Evolutionary conservation across 1,140 invertebrate species (phyloP), one percentile per base, ranked within the genome.

Genomic region (Hylyphantes graminicola): DNA sequence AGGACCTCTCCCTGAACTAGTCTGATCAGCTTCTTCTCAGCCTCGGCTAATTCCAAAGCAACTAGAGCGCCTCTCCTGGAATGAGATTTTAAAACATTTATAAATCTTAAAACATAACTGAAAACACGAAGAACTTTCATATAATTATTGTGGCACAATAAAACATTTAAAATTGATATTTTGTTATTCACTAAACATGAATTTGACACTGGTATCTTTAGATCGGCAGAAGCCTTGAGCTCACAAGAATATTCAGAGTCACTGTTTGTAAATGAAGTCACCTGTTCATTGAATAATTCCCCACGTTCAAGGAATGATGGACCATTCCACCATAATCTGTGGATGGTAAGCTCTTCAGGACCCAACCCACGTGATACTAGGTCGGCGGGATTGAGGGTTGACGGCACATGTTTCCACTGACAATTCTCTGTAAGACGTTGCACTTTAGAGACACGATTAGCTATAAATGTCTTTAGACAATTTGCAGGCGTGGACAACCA

Each of bases 391-490:
- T 67, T 50, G n/a, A 67, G 8, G 9, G 9, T 15, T 67, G 11
- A 86, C 0, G 75, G 50, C 11, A 89, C 86, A 61, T 89, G 85
- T 48, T 78, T 7, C 88, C 87, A 90, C 11, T 86, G 72, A 0
- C 84, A 75, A 15, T 67, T 12, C 10, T 78, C 35, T 0, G 87
- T 87, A 0, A 35, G 82, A n/a, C 80, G 73, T 76, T 88, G 88
- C 64, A 91, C 90, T 87, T 89, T 86, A 7, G 84, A 51, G 0
- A 90, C 87, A 50, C 89, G 85, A 85, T 90, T 91, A 3, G 89
- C 89, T 0, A 91, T 89, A 85, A 89, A 91, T 2, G 88, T 89
- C 83, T 90, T 89, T 75, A 86, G 88, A 86, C 87, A 87, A n/a
- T 87, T 74, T 8, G 87, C 87, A 3, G n/a, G 73, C 73, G 86